Base-by-base conservation (phyloP, 2,797 vertebrate genomes). In the Crenuchus spilurus region DNA sequence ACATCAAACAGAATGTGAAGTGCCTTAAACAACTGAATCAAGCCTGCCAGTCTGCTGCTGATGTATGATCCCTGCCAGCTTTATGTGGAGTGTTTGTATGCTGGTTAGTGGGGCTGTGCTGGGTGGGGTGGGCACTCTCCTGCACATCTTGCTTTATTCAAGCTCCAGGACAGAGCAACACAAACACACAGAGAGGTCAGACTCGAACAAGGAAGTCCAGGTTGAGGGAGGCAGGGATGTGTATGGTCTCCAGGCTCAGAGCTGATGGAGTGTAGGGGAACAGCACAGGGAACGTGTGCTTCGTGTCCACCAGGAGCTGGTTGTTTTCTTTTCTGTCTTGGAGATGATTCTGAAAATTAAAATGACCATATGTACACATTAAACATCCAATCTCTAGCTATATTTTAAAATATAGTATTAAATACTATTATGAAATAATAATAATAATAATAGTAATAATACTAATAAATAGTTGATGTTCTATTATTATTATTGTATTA, bases 251-350 rank as follows among this genome's bases (percentile, higher is more conserved):
- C 92, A 98, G 90, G 80, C 92, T 95, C 51, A 99, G 92, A 24
- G 94, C 91, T 0, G 97, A 98, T 0, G 97, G 97, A 8, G 94
- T 94, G 90, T 95, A 98, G 0, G 96, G 96, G 81, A 99, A 97
- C 66, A 94, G 77, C 28, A 98, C 96, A 0, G 97, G 96, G 84
- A 96, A 98, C 31, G 79, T 91, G 79, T 95, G 91, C 80, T 97
- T 99, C 87, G 91, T 96, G 92, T 98, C 96, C 76, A 95, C 7
- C 44, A 98, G 92, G 6, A 98, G 93, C 72, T 96, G 95, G 0
- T 91, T 92, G 18, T 92, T 84, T 10, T 97, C 97, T 0, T 90
- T 94, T 2, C 95, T 87, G 6, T 94, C 93, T 80, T 95, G 91
- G 6, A 97, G 92, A 5, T 87, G 86, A 6, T 80, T 92, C 97